phyloP scores from a whole-genome alignment of 2,888 invertebrate genomes.

The Drosophila mimica region DNA sequence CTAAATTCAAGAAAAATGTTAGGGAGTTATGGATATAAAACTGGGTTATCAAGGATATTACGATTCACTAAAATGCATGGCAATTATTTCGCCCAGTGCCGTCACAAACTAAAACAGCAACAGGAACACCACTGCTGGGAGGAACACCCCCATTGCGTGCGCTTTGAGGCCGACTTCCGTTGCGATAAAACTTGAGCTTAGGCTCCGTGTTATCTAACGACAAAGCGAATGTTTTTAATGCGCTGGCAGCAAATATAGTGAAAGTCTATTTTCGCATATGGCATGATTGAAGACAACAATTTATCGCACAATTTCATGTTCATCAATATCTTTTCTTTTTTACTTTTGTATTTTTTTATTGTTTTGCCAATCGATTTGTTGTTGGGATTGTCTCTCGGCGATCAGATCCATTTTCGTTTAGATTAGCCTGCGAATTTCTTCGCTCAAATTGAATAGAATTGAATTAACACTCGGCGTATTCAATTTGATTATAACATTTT shows the following conservation, averaged over 20 bases:
- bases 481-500: constrained; percentile 48
- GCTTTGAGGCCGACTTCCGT: constrained; percentile 4
- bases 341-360: constrained; percentile 41
- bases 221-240: constrained; percentile 23
- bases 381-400: constrained; percentile 5
- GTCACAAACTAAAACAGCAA: background rate
- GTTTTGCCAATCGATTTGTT: constrained; percentile 41
- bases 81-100: background rate
- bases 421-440: constrained; percentile 51
- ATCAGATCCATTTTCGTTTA: constrained; percentile 18
- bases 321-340: constrained; percentile 60
- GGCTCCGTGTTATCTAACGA: constrained; percentile 21
- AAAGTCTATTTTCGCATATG: constrained; percentile 48
- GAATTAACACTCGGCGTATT: constrained; percentile 49
- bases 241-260: constrained; percentile 28
- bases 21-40: too few species aligned
- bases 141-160: constrained; percentile 57
- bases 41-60: background rate
- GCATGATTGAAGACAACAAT: constrained; percentile 40
- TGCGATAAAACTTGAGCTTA: constrained; percentile 30
- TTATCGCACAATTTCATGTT: constrained; percentile 58
- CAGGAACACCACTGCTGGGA: background rate
- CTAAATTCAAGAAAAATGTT: too few species aligned
- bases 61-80: background rate
- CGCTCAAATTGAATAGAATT: constrained; percentile 48